Conservation (phyloP, 35 echinoderm and acorn worm genomes). For the Ptychodera flava region DNA sequence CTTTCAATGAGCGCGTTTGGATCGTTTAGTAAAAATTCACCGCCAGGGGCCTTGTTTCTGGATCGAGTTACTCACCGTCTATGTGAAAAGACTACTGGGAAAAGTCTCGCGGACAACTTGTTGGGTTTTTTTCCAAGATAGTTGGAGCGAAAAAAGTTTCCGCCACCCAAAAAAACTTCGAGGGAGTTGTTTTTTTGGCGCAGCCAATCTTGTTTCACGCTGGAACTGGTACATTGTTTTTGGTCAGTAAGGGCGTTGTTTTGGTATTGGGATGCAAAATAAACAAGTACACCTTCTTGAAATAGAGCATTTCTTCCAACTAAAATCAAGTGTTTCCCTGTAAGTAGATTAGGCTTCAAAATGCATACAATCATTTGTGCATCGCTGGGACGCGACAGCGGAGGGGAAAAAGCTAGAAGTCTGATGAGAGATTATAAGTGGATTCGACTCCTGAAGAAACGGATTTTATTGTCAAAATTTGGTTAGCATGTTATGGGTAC, state of each 20-base stretch:
- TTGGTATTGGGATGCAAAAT: not conserved
- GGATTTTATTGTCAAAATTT: not conserved
- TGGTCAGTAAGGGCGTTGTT: not conserved
- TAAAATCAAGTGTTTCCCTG: no score
- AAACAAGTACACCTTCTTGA: no score
- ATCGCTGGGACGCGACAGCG: not conserved
- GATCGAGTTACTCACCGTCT: not conserved
- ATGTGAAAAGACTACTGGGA: not conserved
- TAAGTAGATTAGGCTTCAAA: not conserved
- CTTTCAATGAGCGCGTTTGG: not conserved
- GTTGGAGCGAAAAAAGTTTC: no score
- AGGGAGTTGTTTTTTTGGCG: no score
- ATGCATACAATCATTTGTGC: not conserved
- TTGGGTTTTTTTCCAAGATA: not conserved
- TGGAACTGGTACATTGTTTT: not conserved
- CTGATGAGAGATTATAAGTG: not conserved
- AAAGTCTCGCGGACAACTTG: not conserved
- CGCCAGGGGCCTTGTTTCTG: not conserved
- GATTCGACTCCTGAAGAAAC: not conserved
- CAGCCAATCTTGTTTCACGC: not conserved
- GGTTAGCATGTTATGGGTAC: not conserved
- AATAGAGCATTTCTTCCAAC: no score
- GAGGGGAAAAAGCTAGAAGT: not conserved
- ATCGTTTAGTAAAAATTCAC: not conserved
- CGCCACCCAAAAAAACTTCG: no score